A percentile compares a stretch with the other conserved stretches of the same genome.
These are phyloP conservation scores for Metalampra italica DNA, from an alignment of 2,888 invertebrate species.

Conservation along the genomic window DNA sequence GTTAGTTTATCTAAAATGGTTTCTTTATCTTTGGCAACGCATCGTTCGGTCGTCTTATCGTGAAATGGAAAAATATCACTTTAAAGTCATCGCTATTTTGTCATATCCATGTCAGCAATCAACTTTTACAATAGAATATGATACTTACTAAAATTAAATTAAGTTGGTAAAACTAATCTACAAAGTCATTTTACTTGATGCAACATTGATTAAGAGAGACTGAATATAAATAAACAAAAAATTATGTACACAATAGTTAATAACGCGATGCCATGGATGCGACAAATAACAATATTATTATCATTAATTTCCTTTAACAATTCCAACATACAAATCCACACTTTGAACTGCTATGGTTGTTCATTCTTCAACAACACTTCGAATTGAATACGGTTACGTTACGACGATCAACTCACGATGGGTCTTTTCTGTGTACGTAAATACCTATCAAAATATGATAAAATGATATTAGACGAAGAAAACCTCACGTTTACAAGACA, in stretches of 20 bases:
- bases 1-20: slow-evolving; percentile 12
- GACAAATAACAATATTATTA: slow-evolving; percentile 25
- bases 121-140: slow-evolving; percentile 27
- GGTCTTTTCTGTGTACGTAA: no score
- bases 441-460: no score
- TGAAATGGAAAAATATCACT: slow-evolving; percentile 64
- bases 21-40: slow-evolving; percentile 26
- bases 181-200: slow-evolving; percentile 30
- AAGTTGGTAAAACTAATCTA: slow-evolving; percentile 18
- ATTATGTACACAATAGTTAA: slow-evolving; percentile 51
- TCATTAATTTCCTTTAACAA: slow-evolving; percentile 31
- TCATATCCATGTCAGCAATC: slow-evolving; percentile 39
- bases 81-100: slow-evolving; percentile 31
- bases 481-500: no score
- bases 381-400: no score
- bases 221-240: slow-evolving; percentile 43
- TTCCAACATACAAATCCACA: slow-evolving; percentile 58
- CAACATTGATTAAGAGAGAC: slow-evolving; percentile 28
- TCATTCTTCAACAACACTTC: no score
- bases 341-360: slow-evolving; percentile 20
- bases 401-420: no score
- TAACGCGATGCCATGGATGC: slow-evolving; percentile 36
- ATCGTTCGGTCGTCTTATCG: slow-evolving; percentile 27
- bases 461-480: no score
- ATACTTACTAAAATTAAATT: slow-evolving; percentile 26